These are phyloP conservation scores for Lepidochitona cinerea DNA, from an alignment of 2,888 invertebrate species.

Conservation along the genomic window DNA sequence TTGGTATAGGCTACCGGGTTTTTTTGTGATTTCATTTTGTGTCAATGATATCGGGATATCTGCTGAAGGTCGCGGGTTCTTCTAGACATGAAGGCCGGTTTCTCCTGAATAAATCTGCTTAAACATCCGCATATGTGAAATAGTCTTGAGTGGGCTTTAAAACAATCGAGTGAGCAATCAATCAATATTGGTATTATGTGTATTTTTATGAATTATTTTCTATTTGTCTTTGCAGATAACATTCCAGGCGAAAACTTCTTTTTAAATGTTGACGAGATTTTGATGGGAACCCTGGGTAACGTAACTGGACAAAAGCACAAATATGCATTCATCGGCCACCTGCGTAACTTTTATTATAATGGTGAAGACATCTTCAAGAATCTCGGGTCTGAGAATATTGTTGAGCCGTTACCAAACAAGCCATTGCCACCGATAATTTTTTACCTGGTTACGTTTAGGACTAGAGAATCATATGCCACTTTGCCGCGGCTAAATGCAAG, in stretches of 20 bases:
- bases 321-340: slow-evolving; percentile 42
- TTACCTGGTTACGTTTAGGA: slow-evolving; percentile 52
- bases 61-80: too few species aligned
- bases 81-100: too few species aligned
- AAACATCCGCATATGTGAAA: too few species aligned
- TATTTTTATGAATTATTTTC: too few species aligned
- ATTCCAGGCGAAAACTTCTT: slow-evolving; percentile 48
- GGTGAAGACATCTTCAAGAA: slow-evolving; percentile 44
- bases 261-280: slow-evolving; percentile 45
- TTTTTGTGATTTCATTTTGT: too few species aligned
- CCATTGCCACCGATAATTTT: slow-evolving; percentile 39
- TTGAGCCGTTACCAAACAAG: background rate
- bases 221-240: slow-evolving; percentile 32
- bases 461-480: slow-evolving; percentile 37
- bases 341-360: slow-evolving; percentile 54
- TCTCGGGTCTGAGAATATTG: slow-evolving; percentile 23
- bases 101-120: too few species aligned
- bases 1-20: too few species aligned
- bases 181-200: slow-evolving; percentile 5
- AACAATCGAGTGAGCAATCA: background rate
- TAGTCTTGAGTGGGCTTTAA: background rate
- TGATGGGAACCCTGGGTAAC: slow-evolving; percentile 38
- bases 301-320: background rate
- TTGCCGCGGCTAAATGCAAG: slow-evolving; percentile 38
- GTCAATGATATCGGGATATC: too few species aligned